Evolutionary conservation across 2,797 vertebrate species (phyloP), one percentile per base, ranked within the genome.

Genomic region (Enteromius viviparus): DNA sequence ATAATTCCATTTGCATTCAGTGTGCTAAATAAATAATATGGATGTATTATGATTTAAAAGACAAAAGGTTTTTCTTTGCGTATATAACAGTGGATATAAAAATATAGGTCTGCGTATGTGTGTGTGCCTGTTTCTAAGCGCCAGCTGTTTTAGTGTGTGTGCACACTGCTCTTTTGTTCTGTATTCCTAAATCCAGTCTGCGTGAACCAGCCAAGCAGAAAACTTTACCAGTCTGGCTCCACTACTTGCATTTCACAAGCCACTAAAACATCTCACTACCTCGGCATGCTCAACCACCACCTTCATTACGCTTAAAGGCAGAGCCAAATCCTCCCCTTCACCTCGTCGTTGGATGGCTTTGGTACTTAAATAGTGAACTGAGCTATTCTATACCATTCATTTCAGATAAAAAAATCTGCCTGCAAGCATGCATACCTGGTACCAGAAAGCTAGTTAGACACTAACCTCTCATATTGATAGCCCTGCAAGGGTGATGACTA

Each of bases 101-200:
- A 45, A 65, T 64, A 64, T 51, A n/a, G 64, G 32, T 40, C 47
- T 29, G 23, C 40, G 34, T 60, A 29, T 69, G 14, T 40, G 68
- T 40, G 45, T 4, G 8, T 83, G 62, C 78, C 32, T 83, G 15
- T 83, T 72, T 79, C 17, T 68, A 65, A 19, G 23, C 58, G 87
- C 65, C 82, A 77, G 86, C 78, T 87, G 78, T 85, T 84, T 65
- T 15, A 60, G 71, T 32, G 82, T 80, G 85, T 79, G 62, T 11
- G 29, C 66, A 87, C 76, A 88, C 77, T 83, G 80, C 74, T 80
- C 80, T 78, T 86, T 85, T 88, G 87, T 88, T 77, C 82, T 76
- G 70, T 62, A 66, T 64, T 82, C 53, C 64, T 80, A 82, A 80
- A 84, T 84, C 76, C 65, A 70, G 72, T 76, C 77, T 70, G 69